Conservation (phyloP, 2,797 vertebrate genomes). For the Nasua narica region DNA sequence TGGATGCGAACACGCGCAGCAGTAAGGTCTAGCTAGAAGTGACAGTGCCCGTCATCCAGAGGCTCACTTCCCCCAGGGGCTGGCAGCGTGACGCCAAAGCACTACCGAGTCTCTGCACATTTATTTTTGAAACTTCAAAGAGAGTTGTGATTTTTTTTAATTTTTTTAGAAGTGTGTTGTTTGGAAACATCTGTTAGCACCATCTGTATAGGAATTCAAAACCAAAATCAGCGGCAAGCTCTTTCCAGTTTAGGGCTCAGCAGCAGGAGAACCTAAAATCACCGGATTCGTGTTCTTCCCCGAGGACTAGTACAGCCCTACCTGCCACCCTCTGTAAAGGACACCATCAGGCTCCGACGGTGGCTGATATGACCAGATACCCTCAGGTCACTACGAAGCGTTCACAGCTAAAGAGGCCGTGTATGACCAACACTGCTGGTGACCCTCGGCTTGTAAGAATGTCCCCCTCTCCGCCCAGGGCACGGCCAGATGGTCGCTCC, state of each 20-base stretch:
- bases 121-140: slow-evolving; percentile 64
- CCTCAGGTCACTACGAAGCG: background rate
- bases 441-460: background rate
- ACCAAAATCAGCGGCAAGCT: slow-evolving; percentile 38
- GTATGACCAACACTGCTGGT: background rate
- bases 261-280: background rate
- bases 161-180: slow-evolving; percentile 67
- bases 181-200: slow-evolving; percentile 75
- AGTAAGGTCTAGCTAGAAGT: background rate
- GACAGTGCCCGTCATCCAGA: background rate
- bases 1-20: background rate
- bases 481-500: background rate
- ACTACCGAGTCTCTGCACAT: background rate
- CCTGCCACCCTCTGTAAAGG: background rate
- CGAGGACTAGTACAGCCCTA: background rate
- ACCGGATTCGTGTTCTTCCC: background rate
- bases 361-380: background rate
- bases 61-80: background rate
- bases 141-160: slow-evolving; percentile 46
- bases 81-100: background rate
- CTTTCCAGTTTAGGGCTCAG: slow-evolving; percentile 25
- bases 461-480: accelerated
- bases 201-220: slow-evolving; percentile 64
- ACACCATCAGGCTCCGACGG: background rate
- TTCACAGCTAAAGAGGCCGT: background rate